These are phyloP conservation scores for Dryoscopus gambensis DNA, from an alignment of 2,113 vertebrate genomes.

Conservation along the genomic window DNA sequence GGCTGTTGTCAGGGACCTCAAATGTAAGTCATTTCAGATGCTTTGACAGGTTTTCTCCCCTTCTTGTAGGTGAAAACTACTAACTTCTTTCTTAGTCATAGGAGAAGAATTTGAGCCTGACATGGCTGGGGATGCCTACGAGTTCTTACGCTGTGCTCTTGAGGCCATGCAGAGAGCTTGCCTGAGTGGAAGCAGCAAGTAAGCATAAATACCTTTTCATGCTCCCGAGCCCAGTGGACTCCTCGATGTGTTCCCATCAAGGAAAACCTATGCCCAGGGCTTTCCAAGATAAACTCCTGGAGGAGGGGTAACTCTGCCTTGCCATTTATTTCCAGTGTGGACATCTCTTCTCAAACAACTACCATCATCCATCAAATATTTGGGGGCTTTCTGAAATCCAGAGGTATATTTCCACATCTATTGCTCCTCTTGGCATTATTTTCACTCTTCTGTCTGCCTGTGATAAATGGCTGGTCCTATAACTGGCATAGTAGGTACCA, in stretches of 20 bases:
- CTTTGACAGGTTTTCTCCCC: background rate
- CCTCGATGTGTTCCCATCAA: background rate
- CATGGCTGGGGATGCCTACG: background rate
- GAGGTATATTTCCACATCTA: background rate
- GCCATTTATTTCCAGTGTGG: background rate
- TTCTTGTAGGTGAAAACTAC: background rate
- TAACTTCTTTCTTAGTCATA: background rate
- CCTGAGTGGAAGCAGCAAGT: background rate
- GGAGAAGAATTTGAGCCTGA: background rate
- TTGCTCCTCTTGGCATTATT: background rate
- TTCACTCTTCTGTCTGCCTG: background rate
- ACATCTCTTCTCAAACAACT: background rate
- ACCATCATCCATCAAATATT: background rate
- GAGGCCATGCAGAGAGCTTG: background rate
- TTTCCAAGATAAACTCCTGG: background rate
- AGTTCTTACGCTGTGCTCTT: background rate
- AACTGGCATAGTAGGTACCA: background rate
- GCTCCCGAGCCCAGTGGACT: background rate
- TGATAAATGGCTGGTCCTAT: background rate
- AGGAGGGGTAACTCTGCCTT: background rate
- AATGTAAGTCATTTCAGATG: slow-evolving; percentile 71
- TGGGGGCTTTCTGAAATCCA: background rate
- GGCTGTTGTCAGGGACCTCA: slow-evolving; percentile 82
- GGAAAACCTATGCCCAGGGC: background rate
- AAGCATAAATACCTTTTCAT: background rate